phyloP scores from a whole-genome alignment of 2,797 vertebrate genomes.

The Clarias laeviceps region DNA sequence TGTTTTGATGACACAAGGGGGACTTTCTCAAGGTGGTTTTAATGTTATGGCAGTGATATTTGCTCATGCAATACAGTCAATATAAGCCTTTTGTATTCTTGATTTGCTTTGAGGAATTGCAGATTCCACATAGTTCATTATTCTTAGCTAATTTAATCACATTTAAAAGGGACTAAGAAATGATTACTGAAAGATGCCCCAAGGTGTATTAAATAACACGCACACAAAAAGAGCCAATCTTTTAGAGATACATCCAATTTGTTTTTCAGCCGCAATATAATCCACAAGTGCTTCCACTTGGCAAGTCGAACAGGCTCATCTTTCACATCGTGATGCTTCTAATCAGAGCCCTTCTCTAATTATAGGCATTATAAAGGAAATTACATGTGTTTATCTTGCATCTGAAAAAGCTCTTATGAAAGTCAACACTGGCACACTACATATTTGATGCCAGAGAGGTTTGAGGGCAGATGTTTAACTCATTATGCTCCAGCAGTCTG shows the following conservation, averaged over 20 bases:
- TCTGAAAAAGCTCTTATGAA: not conserved
- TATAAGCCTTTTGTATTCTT: not conserved
- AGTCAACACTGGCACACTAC: not conserved
- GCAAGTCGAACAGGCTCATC: slow-evolving; percentile 17
- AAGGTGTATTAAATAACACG: not conserved
- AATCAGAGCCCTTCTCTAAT: slow-evolving; percentile 39
- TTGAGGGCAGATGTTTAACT: not conserved
- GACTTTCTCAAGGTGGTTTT: too few species aligned
- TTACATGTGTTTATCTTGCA: slow-evolving; percentile 22
- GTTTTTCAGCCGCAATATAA: not conserved
- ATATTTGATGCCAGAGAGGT: not conserved
- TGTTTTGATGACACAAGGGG: too few species aligned
- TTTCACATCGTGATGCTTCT: slow-evolving; percentile 26
- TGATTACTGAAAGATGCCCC: not conserved
- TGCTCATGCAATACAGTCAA: not conserved
- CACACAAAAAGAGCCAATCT: not conserved
- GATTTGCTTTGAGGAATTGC: not conserved
- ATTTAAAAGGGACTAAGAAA: not conserved
- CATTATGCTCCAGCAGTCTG: not conserved
- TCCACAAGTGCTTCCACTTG: not conserved
- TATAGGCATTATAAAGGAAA: slow-evolving; percentile 42
- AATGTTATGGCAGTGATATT: not conserved
- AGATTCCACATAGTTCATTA: not conserved
- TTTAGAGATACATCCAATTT: not conserved
- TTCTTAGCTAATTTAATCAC: not conserved